phyloP scores from a whole-genome alignment of 2,113 vertebrate genomes.

The Chlorodrepanis virens region DNA sequence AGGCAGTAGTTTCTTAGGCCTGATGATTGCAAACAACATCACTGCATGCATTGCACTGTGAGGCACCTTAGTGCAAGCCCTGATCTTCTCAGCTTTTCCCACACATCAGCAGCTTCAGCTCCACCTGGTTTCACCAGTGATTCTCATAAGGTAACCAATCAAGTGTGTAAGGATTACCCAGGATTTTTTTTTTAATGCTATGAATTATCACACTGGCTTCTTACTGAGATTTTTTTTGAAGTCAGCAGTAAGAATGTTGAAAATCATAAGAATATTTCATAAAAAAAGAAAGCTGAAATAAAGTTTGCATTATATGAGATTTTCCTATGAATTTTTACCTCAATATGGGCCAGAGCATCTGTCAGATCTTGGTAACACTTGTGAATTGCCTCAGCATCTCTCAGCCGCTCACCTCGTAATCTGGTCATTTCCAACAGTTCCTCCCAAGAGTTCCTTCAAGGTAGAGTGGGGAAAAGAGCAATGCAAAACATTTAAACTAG shows the following conservation, averaged over 20 bases:
- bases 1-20: background rate
- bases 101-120: background rate
- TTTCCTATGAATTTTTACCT: slow-evolving; percentile 69
- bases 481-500: background rate
- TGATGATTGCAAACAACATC: background rate
- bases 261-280: background rate
- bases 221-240: background rate
- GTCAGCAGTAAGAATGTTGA: background rate
- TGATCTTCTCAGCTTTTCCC: background rate
- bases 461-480: background rate
- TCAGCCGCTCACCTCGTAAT: slow-evolving; percentile 69
- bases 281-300: background rate
- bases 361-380: slow-evolving; percentile 77
- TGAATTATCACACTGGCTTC: background rate
- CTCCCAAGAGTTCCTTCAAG: slow-evolving; percentile 79
- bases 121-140: background rate
- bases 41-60: background rate
- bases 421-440: slow-evolving; percentile 74
- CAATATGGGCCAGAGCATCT: slow-evolving; percentile 79
- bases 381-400: slow-evolving; percentile 73
- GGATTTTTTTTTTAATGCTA: background rate
- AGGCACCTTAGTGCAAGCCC: background rate
- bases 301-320: background rate
- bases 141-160: background rate
- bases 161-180: background rate